Conservation (phyloP, 2,113 vertebrate genomes). For the Otus sunia region DNA sequence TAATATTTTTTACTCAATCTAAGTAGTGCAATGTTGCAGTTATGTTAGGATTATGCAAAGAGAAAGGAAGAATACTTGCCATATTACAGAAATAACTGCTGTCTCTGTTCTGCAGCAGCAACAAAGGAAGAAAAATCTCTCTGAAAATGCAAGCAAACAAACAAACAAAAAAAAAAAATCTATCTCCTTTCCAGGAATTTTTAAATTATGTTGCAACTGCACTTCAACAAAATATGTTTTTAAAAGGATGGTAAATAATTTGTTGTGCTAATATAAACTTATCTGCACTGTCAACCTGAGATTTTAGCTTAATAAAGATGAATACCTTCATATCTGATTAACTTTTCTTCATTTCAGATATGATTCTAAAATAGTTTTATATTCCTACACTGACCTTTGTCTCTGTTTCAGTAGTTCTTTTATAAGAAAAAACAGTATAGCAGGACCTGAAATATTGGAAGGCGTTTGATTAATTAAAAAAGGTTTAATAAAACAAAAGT, state of each 20-base stretch:
- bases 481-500: conserved; percentile 15
- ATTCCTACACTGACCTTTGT: not conserved
- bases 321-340: not conserved
- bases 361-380: not conserved
- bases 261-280: not conserved
- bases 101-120: not conserved
- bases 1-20: not conserved
- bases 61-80: not conserved
- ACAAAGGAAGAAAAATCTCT: not conserved
- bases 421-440: not conserved
- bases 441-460: not conserved
- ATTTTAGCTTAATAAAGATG: not conserved
- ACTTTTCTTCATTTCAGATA: not conserved
- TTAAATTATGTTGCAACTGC: not conserved
- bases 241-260: not conserved
- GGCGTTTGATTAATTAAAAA: conserved; percentile 25
- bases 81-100: not conserved
- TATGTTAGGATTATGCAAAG: not conserved
- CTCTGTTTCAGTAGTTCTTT: not conserved
- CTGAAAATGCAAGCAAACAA: not conserved
- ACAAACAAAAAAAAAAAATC: not conserved
- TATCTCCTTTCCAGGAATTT: not conserved
- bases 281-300: not conserved
- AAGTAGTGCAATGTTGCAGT: not conserved
- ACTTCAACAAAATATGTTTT: not conserved